Base-by-base conservation (phyloP, 2,113 vertebrate species). In the Cygnus buccinator region DNA sequence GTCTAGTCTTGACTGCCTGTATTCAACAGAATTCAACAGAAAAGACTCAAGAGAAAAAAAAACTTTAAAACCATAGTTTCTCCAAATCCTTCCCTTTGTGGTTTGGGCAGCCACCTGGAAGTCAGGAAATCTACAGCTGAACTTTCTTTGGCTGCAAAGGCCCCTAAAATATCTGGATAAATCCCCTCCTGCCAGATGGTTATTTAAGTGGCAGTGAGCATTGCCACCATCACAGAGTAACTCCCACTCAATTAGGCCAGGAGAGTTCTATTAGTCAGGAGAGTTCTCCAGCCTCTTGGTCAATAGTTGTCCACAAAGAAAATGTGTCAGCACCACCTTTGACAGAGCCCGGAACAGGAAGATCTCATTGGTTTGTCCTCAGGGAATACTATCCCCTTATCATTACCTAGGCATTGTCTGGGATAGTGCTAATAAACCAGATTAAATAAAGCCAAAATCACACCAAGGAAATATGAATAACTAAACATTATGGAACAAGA, bases 221-320 rank as follows among this genome's bases (percentile, higher is more conserved):
- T 18, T 58, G 48, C 43, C 62, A 28, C 48, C 9, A 3, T 10
- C 2, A 0, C 1, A 9, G 23, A 43, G 3, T 2, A 2, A 10
- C 22, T 54, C 16, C 21, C 0, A 1, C 12, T 46, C 72, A 1
- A 2, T 35, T 14, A 37, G 44, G 20, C 3, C 46, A 48, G 20
- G 46, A 48, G 46, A 48, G 46, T 48, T 16, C 6, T 5, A 63
- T 58, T 33, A 7, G 35, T 3, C 84, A 46, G 12, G 20, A 20
- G n/a, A 77, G 3, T 3, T 35, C 23, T 29, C 63, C 1, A 48
- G 46, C 33, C 46, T 33, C 46, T 12, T 9, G 0, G 29, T 43
- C 59, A 22, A 0, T 4, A 10, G 33, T 17, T 71, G 9, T 3
- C 71, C 63, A 26, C 75, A 71, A 44, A 83, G 18, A 57, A 70